Conservation (phyloP, 1,140 invertebrate genomes). For the Oryzaephilus surinamensis region DNA sequence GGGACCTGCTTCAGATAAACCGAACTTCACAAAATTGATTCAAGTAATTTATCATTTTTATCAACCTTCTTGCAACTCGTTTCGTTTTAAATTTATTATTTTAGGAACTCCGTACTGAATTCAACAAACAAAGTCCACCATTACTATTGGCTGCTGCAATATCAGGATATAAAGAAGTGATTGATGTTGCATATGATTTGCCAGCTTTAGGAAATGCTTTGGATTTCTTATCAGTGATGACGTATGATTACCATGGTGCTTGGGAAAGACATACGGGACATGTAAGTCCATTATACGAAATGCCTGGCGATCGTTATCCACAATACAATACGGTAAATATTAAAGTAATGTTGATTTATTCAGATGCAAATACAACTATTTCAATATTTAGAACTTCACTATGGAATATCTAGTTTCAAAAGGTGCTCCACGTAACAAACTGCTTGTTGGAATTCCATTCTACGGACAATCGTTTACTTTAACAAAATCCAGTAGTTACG, state of each 20-base stretch:
- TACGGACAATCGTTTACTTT: slow-evolving; percentile 82
- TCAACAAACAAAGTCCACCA: slow-evolving; percentile 53
- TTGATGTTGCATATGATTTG: slow-evolving; percentile 73
- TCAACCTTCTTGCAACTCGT: background rate
- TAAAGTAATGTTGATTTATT: background rate
- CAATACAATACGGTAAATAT: slow-evolving; percentile 71
- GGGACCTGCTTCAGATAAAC: slow-evolving; percentile 62
- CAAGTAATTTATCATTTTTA: slow-evolving; percentile 39
- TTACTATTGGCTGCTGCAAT: slow-evolving; percentile 71
- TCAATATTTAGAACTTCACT: slow-evolving; percentile 59
- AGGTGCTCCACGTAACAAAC: slow-evolving; percentile 68
- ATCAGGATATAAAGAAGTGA: slow-evolving; percentile 82
- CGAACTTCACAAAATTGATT: slow-evolving; percentile 65
- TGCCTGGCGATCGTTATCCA: slow-evolving; percentile 49
- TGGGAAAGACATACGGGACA: slow-evolving; percentile 77
- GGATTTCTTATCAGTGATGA: slow-evolving; percentile 81
- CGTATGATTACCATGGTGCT: slow-evolving; percentile 79
- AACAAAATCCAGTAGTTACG: slow-evolving; percentile 39
- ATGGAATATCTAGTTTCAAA: slow-evolving; percentile 58
- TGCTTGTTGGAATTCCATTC: slow-evolving; percentile 77
- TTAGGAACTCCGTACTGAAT: slow-evolving; percentile 66
- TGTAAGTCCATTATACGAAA: slow-evolving; percentile 64
- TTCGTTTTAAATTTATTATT: slow-evolving; percentile 19
- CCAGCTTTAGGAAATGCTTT: slow-evolving; percentile 51
- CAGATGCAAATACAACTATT: background rate